A percentile compares a stretch with the other conserved stretches of the same genome.
Evolutionary conservation across 2,113 vertebrate species (phyloP).

Genomic region (Neodontobutis hainanensis): DNA sequence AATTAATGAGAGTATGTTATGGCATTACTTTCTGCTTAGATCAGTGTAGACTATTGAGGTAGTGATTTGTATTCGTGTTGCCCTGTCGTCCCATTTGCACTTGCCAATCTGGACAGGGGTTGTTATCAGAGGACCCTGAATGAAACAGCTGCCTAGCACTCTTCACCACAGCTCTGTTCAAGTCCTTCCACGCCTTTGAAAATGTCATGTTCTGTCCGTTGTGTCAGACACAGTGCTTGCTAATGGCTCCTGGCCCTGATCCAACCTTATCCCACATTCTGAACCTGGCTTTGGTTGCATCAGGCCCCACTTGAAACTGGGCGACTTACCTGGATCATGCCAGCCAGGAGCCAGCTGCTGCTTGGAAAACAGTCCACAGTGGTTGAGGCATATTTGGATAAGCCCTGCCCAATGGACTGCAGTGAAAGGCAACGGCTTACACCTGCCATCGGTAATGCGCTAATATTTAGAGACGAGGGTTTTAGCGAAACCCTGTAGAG

Average conservation of each 20-base stretch:
- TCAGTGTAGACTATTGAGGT: conserved; percentile 50
- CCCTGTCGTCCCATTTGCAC: conserved; percentile 37
- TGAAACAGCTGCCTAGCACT: conserved; percentile 73
- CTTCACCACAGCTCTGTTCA: conserved; percentile 40
- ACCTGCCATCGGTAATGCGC: conserved; percentile 52
- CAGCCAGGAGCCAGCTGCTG: conserved; percentile 31
- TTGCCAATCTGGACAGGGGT: conserved; percentile 60
- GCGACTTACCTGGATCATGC: conserved; percentile 62
- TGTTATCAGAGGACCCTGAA: conserved; percentile 73
- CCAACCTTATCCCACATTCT: conserved; percentile 64
- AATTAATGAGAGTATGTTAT: conserved; percentile 39
- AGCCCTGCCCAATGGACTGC: conserved; percentile 36
- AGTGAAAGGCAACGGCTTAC: conserved; percentile 37
- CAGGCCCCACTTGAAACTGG: conserved; percentile 29
- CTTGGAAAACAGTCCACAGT: conserved; percentile 20
- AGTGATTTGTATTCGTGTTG: conserved; percentile 64
- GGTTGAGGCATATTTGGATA: conserved; percentile 46
- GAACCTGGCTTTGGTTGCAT: conserved; percentile 54
- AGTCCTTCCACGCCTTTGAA: conserved; percentile 66
- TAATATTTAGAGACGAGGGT: conserved; percentile 47
- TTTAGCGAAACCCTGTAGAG: conserved; percentile 43
- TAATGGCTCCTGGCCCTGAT: conserved; percentile 70
- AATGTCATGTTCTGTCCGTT: conserved; percentile 61
- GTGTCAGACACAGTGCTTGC: conserved; percentile 58
- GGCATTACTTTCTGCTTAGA: conserved; percentile 52